Evolutionary conservation across 2,888 invertebrate species (phyloP), one percentile per base, ranked within the genome.

Genomic region (Hofmannophila pseudospretella): DNA sequence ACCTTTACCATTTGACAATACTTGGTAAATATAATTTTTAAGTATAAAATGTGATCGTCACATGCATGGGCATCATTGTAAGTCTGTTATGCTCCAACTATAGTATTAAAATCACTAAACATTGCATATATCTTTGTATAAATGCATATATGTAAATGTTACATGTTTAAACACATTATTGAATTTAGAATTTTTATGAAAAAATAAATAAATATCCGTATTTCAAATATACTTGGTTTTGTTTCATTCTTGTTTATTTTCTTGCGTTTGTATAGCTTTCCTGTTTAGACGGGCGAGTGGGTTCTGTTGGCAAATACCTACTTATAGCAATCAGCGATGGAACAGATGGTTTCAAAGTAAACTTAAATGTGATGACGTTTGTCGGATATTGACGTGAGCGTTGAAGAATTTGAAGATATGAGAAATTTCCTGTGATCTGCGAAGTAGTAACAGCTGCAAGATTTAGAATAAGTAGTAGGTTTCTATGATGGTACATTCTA

Each of bases 101-200:
- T 84, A 84, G 82, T 78, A 82, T 81, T 78, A 81, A 74, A 60
- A 70, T 81, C 84, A 85, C 81, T 76, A 74, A 67, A 84, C 85
- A 81, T 86, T 86, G 82, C 86, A 85, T 85, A 81, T 85, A 82
- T 86, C 86, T 85, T 85, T 86, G 86, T 86, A 85, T 82, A 85
- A 85, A 86, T 85, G 86, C 86, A 85, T 85, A 85, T 86, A 86
- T 86, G 85, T 86, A 86, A 81, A 85, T 86, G 86, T 86, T 86
- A 86, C 86, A 86, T 86, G 85, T 86, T 86, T 85, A 85, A 84
- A 86, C 86, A 86, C 86, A 86, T 86, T 85, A 88, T 82, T 86
- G 82, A 88, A 82, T 81, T 86, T 88, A 88, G 87, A 88, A 86
- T 88, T 88, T 88, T 87, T 88, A 88, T 88, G 86, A 86, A 87